Evolutionary conservation across 2,797 vertebrate species (phyloP).

Genomic region (Pseudochaenichthys georgianus): DNA sequence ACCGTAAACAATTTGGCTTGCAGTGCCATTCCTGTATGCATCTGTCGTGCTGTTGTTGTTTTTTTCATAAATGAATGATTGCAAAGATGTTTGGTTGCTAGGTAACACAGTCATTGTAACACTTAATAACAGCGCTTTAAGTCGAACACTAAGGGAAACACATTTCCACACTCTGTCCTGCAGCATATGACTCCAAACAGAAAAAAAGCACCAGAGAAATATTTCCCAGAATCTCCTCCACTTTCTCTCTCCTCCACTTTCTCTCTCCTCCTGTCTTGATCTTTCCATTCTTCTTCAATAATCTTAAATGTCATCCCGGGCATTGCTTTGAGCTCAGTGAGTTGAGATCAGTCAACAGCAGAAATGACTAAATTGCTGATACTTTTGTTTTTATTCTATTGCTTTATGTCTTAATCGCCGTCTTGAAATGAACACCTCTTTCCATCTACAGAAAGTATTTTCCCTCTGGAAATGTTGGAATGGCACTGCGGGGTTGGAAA

Average conservation of each 20-base stretch:
- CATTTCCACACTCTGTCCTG: conserved; percentile 58
- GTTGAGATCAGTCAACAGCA: conserved; percentile 37
- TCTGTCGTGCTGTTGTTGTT: conserved; percentile 4
- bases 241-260: conserved; percentile 25
- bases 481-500: conserved; percentile 76
- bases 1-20: conserved; percentile 5
- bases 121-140: conserved; percentile 41
- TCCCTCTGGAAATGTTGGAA: conserved; percentile 79
- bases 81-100: not conserved
- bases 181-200: conserved; percentile 44
- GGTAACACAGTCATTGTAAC: conserved; percentile 31
- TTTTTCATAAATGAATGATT: not conserved
- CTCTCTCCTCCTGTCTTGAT: conserved; percentile 8
- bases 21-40: not conserved
- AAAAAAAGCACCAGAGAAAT: conserved; percentile 46
- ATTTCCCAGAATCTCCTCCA: conserved; percentile 27
- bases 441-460: conserved; percentile 78
- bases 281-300: conserved; percentile 27
- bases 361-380: conserved; percentile 58
- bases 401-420: conserved; percentile 55
- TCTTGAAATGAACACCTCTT: conserved; percentile 76
- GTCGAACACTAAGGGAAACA: conserved; percentile 38
- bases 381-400: conserved; percentile 54
- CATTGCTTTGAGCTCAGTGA: conserved; percentile 35
- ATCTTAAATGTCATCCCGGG: conserved; percentile 46